Percentiles rank a stretch among this genome's conserved stretches.
Conservation (phyloP, 2,797 vertebrate genomes). For the Chiroxiphia lanceolata region DNA sequence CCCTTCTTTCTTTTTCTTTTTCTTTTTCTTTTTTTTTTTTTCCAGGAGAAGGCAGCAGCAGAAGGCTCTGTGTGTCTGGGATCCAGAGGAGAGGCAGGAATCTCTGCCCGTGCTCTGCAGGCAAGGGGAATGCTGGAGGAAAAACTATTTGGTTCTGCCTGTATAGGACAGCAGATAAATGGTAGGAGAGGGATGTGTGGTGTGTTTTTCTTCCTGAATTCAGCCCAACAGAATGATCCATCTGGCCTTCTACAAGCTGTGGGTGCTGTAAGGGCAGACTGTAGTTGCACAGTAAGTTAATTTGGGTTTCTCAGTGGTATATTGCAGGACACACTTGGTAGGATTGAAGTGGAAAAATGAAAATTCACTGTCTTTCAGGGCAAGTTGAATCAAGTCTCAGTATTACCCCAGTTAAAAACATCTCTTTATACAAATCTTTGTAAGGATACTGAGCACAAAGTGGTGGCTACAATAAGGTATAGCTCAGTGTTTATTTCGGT, state of each 20-base stretch:
- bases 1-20: not conserved
- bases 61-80: not conserved
- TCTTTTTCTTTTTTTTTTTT: not conserved
- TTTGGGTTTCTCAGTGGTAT: not conserved
- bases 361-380: not conserved
- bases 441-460: not conserved
- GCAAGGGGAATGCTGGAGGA: not conserved
- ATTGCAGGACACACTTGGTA: no score
- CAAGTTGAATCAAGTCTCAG: not conserved
- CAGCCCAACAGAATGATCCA: not conserved
- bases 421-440: not conserved
- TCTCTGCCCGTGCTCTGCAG: fast-evolving
- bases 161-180: not conserved
- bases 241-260: not conserved
- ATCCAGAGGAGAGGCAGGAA: no score
- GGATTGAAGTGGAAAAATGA: not conserved
- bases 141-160: not conserved
- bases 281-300: not conserved
- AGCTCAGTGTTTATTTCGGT: not conserved
- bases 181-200: not conserved
- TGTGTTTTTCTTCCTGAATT: not conserved
- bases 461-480: not conserved
- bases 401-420: not conserved
- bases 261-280: not conserved
- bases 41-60: not conserved